Evolutionary conservation across 2,797 vertebrate species (phyloP).

Genomic region (Acanthurus leucopareius): DNA sequence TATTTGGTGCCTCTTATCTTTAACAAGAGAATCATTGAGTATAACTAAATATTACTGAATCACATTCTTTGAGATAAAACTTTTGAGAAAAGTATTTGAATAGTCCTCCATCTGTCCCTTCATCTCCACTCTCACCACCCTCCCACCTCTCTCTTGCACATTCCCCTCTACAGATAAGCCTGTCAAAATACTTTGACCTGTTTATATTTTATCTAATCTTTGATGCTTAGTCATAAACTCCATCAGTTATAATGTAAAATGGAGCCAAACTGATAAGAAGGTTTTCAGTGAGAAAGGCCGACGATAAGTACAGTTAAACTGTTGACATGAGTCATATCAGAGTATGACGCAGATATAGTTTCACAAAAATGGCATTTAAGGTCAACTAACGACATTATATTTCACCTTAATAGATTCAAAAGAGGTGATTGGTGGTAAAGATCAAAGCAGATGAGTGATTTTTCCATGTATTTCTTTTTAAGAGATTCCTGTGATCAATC

Average conservation of each 20-base stretch:
- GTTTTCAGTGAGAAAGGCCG: neutral
- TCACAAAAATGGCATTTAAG: neutral
- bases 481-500: neutral
- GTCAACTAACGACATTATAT: neutral
- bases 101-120: neutral
- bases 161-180: slow-evolving; percentile 50
- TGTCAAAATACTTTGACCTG: slow-evolving; percentile 13
- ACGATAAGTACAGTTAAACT: neutral
- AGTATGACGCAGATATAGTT: neutral
- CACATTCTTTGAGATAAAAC: slow-evolving; percentile 43
- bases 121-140: neutral
- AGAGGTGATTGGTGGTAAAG: neutral
- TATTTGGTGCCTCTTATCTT: neutral
- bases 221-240: slow-evolving; percentile 30
- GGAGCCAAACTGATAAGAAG: slow-evolving; percentile 21
- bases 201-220: slow-evolving; percentile 58
- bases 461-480: neutral
- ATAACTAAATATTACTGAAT: slow-evolving; percentile 10
- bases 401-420: neutral
- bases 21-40: neutral
- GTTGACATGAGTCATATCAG: neutral
- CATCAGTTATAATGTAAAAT: slow-evolving; percentile 7
- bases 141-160: slow-evolving; percentile 26
- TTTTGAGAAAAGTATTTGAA: neutral
- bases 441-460: neutral